Base-by-base conservation (phyloP, 2,113 vertebrate genomes). In the Talpa occidentalis region DNA sequence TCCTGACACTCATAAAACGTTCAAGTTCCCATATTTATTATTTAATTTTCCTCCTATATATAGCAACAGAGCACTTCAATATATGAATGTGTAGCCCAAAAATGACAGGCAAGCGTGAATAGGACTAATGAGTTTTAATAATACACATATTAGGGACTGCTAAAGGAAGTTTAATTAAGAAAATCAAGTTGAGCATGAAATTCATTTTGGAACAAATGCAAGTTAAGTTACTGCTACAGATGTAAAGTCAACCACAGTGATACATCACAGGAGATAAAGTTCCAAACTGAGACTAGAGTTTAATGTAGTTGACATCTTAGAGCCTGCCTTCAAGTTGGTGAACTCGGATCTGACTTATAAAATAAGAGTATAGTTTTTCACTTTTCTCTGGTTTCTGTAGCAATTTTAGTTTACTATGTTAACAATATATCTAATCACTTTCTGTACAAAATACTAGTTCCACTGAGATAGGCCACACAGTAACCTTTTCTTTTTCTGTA, bases 151-250 rank as follows among this genome's bases (percentile, higher is more conserved):
- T 98, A 98, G 96, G 96, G 96, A 93, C 83, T 94, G 96, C 88
- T 97, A 98, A 98, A 98, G 97, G 95, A 98, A 98, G 98, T 98
- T 98, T 98, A 98, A 98, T 98, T 98, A 98, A 98, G 97, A 97
- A 98, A 98, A 98, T 97, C 97, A 98, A 98, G 97, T 98, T 98
- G 95, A 98, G 98, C 98, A 97, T 98, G 98, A 98, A 98, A 98
- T 98, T 98, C 89, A 96, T 97, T 98, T 98, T 97, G 94, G 97
- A 98, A 95, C 87, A 97, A 97, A 97, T 91, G 60, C 64, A 97
- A 97, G 94, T 94, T 44, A 97, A 97, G 96, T 98, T 98, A 95
- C 74, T 97, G 82, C 95, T 97, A 97, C 82, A 96, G 95, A 80
- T 89, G 66, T 92, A 88, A 93, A 96, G 79, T 94, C 8, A 93